Evolutionary conservation across 2,797 vertebrate genomes (phyloP).

Genomic region (Gymnothorax javanicus): DNA sequence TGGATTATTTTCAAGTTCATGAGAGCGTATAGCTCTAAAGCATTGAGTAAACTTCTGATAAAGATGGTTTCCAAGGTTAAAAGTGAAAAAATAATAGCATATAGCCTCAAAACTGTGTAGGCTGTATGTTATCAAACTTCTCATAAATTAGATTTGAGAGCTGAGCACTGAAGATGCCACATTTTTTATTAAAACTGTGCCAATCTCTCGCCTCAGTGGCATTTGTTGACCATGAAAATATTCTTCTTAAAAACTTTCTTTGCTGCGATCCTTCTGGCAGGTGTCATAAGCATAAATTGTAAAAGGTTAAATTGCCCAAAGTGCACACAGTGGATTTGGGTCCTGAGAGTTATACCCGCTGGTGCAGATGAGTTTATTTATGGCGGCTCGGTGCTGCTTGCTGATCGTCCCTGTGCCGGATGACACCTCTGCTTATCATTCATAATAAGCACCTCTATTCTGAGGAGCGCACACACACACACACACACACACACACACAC

Average conservation of each 20-base stretch:
- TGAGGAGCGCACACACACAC: neutral
- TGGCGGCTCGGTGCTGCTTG: no score
- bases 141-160: no score
- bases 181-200: neutral
- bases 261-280: neutral
- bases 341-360: neutral
- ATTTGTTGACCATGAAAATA: neutral
- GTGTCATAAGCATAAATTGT: neutral
- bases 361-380: neutral
- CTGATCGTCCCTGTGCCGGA: neutral
- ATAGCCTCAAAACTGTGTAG: neutral
- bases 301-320: neutral
- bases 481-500: neutral
- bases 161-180: no score
- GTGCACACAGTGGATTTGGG: neutral
- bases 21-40: neutral
- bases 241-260: neutral
- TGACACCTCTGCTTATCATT: neutral
- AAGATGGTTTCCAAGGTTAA: neutral
- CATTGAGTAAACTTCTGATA: neutral
- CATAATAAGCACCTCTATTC: slow-evolving; percentile 11
- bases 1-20: neutral
- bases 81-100: neutral
- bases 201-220: neutral
- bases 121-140: neutral